Percentiles rank a stretch among this genome's conserved stretches.
phyloP scores from a whole-genome alignment of 37 sponge, comb jelly and placozoan species.

The Axinella damicornis region DNA sequence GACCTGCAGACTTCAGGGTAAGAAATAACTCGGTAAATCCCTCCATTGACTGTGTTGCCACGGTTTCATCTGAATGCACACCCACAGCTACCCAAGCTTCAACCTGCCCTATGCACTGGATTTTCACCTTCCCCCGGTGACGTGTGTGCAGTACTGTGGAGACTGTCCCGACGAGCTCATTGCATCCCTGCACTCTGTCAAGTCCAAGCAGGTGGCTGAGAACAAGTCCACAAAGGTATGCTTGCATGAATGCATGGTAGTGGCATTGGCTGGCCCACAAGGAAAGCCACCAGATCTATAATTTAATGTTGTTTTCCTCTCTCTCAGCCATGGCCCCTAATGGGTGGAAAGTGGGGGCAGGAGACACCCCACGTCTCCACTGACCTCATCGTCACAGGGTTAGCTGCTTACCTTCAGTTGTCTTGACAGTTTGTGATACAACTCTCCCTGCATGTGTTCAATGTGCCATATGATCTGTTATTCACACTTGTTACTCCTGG shows the following conservation, averaged over 20 bases:
- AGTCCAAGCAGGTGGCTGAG: slow-evolving; percentile 37
- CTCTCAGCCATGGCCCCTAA: slow-evolving; percentile 64
- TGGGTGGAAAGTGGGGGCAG: slow-evolving; percentile 78
- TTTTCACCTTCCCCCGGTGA: slow-evolving; percentile 63
- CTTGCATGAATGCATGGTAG: no score
- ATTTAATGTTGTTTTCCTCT: not conserved
- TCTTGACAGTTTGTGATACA: no score
- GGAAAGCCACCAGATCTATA: no score
- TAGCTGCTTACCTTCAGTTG: no score
- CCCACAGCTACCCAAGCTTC: slow-evolving; percentile 9
- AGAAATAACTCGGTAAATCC: not conserved
- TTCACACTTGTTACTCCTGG: no score
- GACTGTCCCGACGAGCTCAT: slow-evolving; percentile 54
- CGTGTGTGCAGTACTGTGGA: slow-evolving; percentile 44
- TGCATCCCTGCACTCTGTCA: slow-evolving; percentile 50
- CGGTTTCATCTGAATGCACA: not conserved
- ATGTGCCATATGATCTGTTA: no score
- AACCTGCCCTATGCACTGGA: slow-evolving; percentile 63
- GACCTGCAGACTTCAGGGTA: slow-evolving; percentile 31
- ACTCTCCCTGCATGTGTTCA: no score
- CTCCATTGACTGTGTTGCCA: not conserved
- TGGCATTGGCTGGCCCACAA: no score
- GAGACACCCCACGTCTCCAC: slow-evolving; percentile 46
- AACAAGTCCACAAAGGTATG: slow-evolving; percentile 39
- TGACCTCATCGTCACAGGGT: slow-evolving; percentile 76